Base-by-base conservation (phyloP, 2,888 invertebrate species). In the Trichogramma dendrolimi region DNA sequence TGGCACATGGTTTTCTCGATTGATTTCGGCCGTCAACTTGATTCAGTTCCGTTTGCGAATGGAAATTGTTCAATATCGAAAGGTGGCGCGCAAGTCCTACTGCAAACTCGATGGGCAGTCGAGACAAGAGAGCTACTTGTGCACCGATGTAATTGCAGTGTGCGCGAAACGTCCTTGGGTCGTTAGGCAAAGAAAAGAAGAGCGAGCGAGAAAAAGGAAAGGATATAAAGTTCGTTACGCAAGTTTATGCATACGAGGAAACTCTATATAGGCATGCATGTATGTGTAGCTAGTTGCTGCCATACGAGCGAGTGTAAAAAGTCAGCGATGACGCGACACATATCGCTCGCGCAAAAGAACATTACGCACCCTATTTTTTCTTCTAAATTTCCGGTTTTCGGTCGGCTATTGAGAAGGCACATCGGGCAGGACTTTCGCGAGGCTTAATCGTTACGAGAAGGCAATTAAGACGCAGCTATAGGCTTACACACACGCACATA, bases 361-460 rank as follows among this genome's bases (percentile, higher is more conserved):
- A 44, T 40, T 39, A 59, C 39, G 10, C 39, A 7, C 38, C 14
- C 8, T 47, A 7, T 47, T n/a, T 47, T n/a, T 47, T 14, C n/a
- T 47, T 27, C 39, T 40, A 27, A 27, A 27, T 27, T 27, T 60
- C 40, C 48, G 56, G 48, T 61, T 60, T 60, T 55, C 60, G 51
- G 27, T 42, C 54, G 40, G 14, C 39, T 52, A 52, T 40, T 52
- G 27, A 27, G 27, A 27, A 27, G 27, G 27, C 27, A 27, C 27
- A 27, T 27, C 27, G 27, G 27, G 4, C n/a, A 42, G n/a, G 4
- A 55, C 63, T 63, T 60, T 63, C 63, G 62, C 60, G 62, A 71
- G 69, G 70, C 69, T 71, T 66, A 68, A 71, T 70, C 68, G 65
- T 62, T 67, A 64, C 66, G 60, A 62, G 66, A 56, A 61, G 60